phyloP scores from a whole-genome alignment of 2,888 invertebrate genomes.

The Trissoscelio sp. region DNA sequence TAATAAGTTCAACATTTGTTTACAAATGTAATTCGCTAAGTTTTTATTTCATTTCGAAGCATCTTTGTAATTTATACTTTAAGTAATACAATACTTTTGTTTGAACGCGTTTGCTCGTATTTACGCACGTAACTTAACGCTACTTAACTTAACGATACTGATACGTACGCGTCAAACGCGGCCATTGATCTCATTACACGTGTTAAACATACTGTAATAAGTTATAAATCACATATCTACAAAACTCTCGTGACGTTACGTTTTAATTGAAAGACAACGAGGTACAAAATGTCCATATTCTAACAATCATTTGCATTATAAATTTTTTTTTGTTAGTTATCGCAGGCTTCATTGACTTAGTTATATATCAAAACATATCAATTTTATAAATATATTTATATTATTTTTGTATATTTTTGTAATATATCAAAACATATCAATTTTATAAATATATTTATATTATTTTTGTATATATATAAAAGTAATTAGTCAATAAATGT shows the following conservation, averaged over 20 bases:
- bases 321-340: conserved; percentile 42
- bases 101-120: conserved; percentile 15
- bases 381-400: no score
- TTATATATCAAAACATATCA: conserved; percentile 54
- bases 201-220: conserved; percentile 41
- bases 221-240: conserved; percentile 61
- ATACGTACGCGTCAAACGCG: neutral
- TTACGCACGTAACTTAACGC: conserved; percentile 9
- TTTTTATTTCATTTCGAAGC: conserved; percentile 50
- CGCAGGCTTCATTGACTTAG: conserved; percentile 61
- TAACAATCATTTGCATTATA: conserved; percentile 47
- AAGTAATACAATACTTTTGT: conserved; percentile 47
- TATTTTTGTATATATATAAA: conserved; percentile 10
- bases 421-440: conserved; percentile 51
- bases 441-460: no score
- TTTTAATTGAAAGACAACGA: conserved; percentile 54
- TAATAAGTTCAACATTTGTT: neutral
- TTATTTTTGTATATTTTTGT: conserved; percentile 26
- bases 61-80: conserved; percentile 31
- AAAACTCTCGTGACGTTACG: conserved; percentile 36
- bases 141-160: conserved; percentile 6
- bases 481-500: no score
- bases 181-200: neutral
- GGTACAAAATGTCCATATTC: conserved; percentile 51
- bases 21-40: conserved; percentile 37